Percentiles rank a stretch among this genome's conserved stretches.
Conservation (phyloP, 1,140 invertebrate genomes). For the Batillaria attramentaria region DNA sequence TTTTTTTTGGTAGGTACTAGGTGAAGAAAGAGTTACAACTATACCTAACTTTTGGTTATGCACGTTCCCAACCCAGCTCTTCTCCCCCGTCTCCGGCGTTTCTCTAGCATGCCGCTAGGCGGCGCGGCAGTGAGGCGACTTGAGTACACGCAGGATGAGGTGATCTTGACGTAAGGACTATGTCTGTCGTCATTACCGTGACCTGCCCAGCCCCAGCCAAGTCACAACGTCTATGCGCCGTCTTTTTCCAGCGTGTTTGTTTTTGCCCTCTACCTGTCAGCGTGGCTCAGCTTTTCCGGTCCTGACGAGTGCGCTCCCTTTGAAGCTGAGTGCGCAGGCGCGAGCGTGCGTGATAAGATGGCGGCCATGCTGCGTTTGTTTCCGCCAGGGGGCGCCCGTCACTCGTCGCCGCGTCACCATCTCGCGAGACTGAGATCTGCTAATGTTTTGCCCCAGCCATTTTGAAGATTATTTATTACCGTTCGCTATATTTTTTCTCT, state of each 20-base stretch:
- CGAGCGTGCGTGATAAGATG: conserved; percentile 17
- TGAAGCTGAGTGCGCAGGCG: conserved; percentile 13
- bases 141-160: background rate
- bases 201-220: background rate
- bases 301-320: background rate
- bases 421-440: background rate
- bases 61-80: background rate
- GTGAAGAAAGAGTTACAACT: too few species aligned
- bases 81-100: background rate
- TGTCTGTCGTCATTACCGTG: background rate
- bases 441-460: too few species aligned
- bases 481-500: background rate
- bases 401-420: conserved; percentile 15
- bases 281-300: background rate
- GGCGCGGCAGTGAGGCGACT: background rate
- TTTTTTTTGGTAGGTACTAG: too few species aligned
- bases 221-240: conserved; percentile 7
- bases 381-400: conserved; percentile 24
- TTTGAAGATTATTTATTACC: background rate
- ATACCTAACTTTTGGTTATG: too few species aligned
- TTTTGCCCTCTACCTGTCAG: background rate
- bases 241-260: background rate
- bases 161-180: background rate
- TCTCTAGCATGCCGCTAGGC: background rate
- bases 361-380: background rate